Base-by-base conservation (phyloP, 1,140 invertebrate genomes). In the Uloborus diversus region DNA sequence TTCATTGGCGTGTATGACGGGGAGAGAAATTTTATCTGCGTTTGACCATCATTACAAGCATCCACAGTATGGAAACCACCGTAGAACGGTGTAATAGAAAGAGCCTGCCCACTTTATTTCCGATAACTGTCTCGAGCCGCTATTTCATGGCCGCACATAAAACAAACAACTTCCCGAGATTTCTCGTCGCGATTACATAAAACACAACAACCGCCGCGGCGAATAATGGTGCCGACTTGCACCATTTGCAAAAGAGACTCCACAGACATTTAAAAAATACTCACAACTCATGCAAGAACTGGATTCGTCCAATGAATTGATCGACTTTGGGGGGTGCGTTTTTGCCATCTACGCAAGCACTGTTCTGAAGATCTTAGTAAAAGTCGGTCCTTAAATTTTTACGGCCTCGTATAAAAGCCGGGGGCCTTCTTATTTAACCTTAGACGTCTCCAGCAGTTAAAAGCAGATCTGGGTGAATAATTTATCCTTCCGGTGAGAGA, bases 161-260 rank as follows among this genome's bases (percentile, higher is more conserved):
- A 79, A 79, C 76, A 79, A 79, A 79, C 57, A 79, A 79, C 64
- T 79, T 61, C 64, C 62, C 25, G 70, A 73, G 70, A 73, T 73
- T 73, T 62, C 37, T 32, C 27, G 27, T 25, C n/a, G 5, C 73
- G 73, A 78, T 78, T 78, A 78, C 73, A 78, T 78, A 78, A 78
- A 78, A 78, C 73, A 78, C 61, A 78, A 51, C 64, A 32, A 66
- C 27, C 17, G 64, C 20, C 23, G 23, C 23, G 13, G 59, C 62
- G 49, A 47, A 65, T 65, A 20, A 47, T 65, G 14, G 35, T 33
- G 7, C 28, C 20, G 28, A 33, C 28, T 59, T 59, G 25, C n/a
- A 59, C 56, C 56, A 59, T 59, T 59, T 28, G 25, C 28, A 17
- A 59, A 59, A 27, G 17, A 42, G 9, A 17, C 37, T 9, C 37